These are phyloP conservation scores for Caenorhabditis sp. DNA, from an alignment of 2,888 invertebrate genomes.

Conservation along the genomic window DNA sequence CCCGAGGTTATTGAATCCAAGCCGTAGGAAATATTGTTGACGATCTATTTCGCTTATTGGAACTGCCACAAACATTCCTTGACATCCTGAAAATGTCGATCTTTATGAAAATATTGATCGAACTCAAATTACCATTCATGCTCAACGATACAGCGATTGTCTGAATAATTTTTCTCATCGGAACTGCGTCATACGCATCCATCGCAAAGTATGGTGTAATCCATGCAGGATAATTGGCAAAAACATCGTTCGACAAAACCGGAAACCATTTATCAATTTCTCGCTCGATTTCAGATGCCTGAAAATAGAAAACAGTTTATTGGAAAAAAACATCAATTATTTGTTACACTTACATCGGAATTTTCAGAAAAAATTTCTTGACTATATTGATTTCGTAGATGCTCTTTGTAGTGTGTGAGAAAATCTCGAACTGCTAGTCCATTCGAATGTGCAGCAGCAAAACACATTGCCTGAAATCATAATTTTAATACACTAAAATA, in stretches of 20 bases:
- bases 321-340: background rate
- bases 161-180: slow-evolving; percentile 54
- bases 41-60: slow-evolving; percentile 34
- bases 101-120: background rate
- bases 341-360: slow-evolving; percentile 7
- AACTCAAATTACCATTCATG: slow-evolving; percentile 44
- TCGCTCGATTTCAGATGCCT: slow-evolving; percentile 12
- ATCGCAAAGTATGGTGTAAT: slow-evolving; percentile 56
- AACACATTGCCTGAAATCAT: slow-evolving; percentile 33
- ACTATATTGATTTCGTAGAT: slow-evolving; percentile 6
- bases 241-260: slow-evolving; percentile 45
- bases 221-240: slow-evolving; percentile 52
- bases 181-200: slow-evolving; percentile 52
- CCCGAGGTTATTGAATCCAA: slow-evolving; percentile 48
- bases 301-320: too few relatives aligned
- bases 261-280: slow-evolving; percentile 49
- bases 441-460: slow-evolving; percentile 21
- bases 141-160: slow-evolving; percentile 47
- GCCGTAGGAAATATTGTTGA: slow-evolving; percentile 46
- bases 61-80: slow-evolving; percentile 52
- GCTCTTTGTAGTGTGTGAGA: slow-evolving; percentile 12
- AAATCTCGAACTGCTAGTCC: slow-evolving; percentile 13
- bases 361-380: background rate
- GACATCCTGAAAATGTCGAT: slow-evolving; percentile 39
- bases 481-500: too few relatives aligned